phyloP scores from a whole-genome alignment of 37 sponge, comb jelly and placozoan species.

The Ephydatia muelleri region DNA sequence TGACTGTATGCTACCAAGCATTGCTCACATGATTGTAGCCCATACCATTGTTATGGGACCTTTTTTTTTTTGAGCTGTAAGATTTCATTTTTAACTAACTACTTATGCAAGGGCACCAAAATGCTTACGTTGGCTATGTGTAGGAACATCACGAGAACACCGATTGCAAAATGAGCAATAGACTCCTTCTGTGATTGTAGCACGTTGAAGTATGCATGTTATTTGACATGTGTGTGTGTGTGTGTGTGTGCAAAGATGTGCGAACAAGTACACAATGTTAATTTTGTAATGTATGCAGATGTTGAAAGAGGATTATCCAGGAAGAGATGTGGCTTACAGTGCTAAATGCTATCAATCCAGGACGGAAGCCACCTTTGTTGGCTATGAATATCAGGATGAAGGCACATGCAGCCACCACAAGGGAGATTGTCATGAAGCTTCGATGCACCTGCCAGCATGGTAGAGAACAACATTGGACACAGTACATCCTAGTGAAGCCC shows the following conservation, averaged over 20 bases:
- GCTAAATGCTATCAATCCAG: not conserved
- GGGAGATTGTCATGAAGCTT: not conserved
- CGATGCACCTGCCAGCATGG: not conserved
- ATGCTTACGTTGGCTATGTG: conserved; percentile 5
- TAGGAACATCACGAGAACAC: not conserved
- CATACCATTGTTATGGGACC: too few species aligned
- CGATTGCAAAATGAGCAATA: not conserved
- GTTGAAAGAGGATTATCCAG: too few species aligned
- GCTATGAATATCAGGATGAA: conserved; percentile 5
- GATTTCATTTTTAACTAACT: too few species aligned
- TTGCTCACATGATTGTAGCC: too few species aligned
- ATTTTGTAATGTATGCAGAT: too few species aligned
- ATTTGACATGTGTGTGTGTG: not conserved
- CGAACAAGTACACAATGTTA: too few species aligned
- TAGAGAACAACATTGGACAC: not conserved
- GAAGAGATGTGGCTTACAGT: not conserved
- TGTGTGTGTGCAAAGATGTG: not conserved
- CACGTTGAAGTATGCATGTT: too few species aligned
- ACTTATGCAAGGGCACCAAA: too few species aligned
- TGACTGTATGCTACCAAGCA: too few species aligned
- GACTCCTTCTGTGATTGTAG: not conserved
- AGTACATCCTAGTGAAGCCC: not conserved
- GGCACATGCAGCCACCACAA: not conserved
- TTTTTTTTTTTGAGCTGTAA: too few species aligned
- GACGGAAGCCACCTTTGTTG: not conserved